Evolutionary conservation across 1,140 invertebrate species (phyloP), one percentile per base, ranked within the genome.

Genomic region (Penaeus vannamei): DNA sequence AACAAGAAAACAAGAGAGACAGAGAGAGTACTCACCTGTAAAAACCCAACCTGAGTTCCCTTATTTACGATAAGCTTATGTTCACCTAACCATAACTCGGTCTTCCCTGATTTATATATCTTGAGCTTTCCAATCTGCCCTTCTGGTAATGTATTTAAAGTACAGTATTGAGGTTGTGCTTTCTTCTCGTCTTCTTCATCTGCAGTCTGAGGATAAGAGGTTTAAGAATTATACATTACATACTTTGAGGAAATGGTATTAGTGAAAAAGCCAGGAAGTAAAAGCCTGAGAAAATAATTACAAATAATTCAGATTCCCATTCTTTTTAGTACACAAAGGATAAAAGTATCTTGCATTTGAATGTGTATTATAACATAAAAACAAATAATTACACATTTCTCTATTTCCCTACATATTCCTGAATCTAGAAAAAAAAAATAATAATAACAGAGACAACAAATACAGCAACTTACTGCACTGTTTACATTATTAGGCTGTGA

Each of bases 41-140:
- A 69, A 60, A 89, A 89, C 26, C 87, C 87, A 12, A 89, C 87
- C 77, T 89, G 87, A 19, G 87, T 89, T 0, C 87, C 87, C 84
- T 89, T 89, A n/a, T 29, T 89, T 5, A 89, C 83, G 59, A 72
- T 36, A 23, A 89, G 83, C 22, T 84, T 89, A 60, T 89, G 87
- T n/a, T 85, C 76, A 2, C 87, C 87, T 42, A 89, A 59, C 87
- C 87, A 89, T 19, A 89, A 19, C 79, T 89, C 87, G n/a, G 62
- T 72, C 61, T 80, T 84, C 60, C 87, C 87, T 29, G 87, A 89
- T 59, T 89, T 85, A 64, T 85, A 89, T 32, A 89, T 59, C 62
- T 85, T 89, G 23, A 84, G 23, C 19, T 32, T 89, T 17, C 82
- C 87, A 59, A 89, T 89, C 46, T 80, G 46, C 4, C 87, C 87